Percentiles rank a stretch among this genome's conserved stretches.
These are phyloP conservation scores for Rhegmatorhina hoffmannsi DNA, from an alignment of 2,113 vertebrate species.

Conservation along the genomic window DNA sequence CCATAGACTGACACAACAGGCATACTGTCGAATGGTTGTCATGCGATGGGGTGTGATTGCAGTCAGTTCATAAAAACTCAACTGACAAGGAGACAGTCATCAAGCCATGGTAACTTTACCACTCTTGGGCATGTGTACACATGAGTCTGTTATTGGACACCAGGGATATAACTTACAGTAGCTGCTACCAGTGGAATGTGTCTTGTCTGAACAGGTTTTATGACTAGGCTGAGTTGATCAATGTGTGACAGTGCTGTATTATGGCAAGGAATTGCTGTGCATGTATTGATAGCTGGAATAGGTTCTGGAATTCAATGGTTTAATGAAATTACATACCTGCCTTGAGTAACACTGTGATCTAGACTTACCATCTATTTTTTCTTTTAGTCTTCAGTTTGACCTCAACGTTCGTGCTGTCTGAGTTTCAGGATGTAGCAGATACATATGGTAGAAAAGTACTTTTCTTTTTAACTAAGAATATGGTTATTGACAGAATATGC, in stretches of 20 bases:
- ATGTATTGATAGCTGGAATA: neutral
- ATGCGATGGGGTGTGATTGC: accelerated
- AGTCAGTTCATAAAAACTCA: neutral
- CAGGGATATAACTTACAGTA: neutral
- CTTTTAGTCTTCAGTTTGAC: neutral
- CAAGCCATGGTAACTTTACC: neutral
- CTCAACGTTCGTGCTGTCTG: neutral
- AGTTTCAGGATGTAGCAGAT: neutral
- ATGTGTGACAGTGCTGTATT: neutral
- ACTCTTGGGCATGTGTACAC: neutral
- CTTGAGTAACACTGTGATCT: neutral
- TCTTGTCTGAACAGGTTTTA: neutral
- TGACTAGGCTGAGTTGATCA: neutral
- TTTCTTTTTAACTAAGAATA: neutral
- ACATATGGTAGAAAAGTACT: neutral
- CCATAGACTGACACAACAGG: neutral
- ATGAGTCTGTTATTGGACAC: neutral
- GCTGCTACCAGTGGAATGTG: neutral
- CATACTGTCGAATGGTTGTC: neutral
- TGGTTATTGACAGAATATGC: neutral
- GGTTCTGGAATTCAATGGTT: neutral
- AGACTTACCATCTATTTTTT: neutral
- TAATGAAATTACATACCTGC: neutral
- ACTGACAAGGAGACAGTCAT: neutral
- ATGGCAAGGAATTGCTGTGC: neutral